phyloP scores from a whole-genome alignment of 2,797 vertebrate genomes.

The Tokudaia tokunoshimensis region DNA sequence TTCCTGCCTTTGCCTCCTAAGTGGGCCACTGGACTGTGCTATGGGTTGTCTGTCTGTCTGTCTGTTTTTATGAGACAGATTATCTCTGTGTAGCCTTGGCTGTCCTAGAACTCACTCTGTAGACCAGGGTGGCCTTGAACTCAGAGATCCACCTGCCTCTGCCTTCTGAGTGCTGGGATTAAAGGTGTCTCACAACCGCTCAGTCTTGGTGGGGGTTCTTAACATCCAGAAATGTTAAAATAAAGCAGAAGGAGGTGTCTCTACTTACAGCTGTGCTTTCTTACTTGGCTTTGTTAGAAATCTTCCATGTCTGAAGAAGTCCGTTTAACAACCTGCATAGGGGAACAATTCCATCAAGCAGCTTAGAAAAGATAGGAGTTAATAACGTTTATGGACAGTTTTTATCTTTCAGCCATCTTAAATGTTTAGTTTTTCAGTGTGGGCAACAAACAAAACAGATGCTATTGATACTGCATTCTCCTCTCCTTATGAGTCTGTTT shows the following conservation, averaged over 20 bases:
- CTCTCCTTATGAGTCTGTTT: not conserved
- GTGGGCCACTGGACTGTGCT: not conserved
- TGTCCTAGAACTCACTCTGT: not conserved
- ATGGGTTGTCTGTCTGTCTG: not conserved
- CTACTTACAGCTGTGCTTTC: not conserved
- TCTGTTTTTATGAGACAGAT: not conserved
- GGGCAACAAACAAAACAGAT: not conserved
- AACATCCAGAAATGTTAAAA: not conserved
- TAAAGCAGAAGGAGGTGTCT: not conserved
- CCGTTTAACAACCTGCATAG: not conserved
- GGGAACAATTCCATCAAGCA: not conserved
- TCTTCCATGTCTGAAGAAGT: not conserved
- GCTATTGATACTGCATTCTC: accelerated
- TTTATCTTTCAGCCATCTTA: not conserved
- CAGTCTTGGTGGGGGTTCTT: not conserved
- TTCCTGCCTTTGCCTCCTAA: not conserved
- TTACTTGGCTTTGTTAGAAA: not conserved
- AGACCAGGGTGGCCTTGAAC: not conserved
- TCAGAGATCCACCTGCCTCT: not conserved
- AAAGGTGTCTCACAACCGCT: not conserved
- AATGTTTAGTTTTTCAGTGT: not conserved
- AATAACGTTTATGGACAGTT: too few species aligned
- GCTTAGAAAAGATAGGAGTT: not conserved
- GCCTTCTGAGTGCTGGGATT: not conserved
- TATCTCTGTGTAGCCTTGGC: not conserved